Percentiles rank a stretch among this genome's conserved stretches.
These are phyloP conservation scores for Dipodomys stephensi DNA, from an alignment of 2,113 vertebrate genomes.

Conservation along the genomic window DNA sequence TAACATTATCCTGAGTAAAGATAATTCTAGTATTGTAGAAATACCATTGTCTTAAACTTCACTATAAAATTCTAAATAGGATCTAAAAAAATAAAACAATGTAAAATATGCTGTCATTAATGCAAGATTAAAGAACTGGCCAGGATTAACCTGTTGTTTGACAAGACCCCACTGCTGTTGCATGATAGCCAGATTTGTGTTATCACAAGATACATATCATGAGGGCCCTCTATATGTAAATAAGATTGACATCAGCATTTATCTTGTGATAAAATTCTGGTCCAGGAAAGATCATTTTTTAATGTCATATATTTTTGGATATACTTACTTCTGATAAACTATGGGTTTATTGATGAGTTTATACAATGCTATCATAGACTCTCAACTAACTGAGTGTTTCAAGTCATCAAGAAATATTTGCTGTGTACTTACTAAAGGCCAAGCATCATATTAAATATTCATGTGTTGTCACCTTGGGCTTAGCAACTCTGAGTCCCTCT, in stretches of 20 bases:
- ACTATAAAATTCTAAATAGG: not conserved
- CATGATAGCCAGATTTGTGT: not conserved
- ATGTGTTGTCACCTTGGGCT: conserved; percentile 6
- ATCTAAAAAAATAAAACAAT: not conserved
- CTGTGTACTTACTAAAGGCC: not conserved
- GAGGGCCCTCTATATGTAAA: not conserved
- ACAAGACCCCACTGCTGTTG: not conserved
- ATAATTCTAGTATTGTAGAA: not conserved
- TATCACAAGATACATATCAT: not conserved
- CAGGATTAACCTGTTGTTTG: not conserved
- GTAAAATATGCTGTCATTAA: not conserved
- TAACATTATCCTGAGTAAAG: not conserved
- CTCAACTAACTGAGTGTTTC: not conserved
- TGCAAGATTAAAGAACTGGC: not conserved
- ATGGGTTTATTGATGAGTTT: not conserved
- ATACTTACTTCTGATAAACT: conserved; percentile 35
- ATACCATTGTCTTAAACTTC: not conserved
- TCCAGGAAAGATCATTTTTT: not conserved
- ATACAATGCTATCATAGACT: conserved; percentile 3
- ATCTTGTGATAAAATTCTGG: not conserved
- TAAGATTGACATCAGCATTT: not conserved
- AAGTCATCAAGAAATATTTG: not conserved
- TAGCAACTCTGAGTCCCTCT: not conserved
- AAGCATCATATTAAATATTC: not conserved
- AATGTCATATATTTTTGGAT: not conserved